Evolutionary conservation across 2,113 vertebrate genomes (phyloP), one percentile per base, ranked within the genome.

Genomic region (Carassius carassius): DNA sequence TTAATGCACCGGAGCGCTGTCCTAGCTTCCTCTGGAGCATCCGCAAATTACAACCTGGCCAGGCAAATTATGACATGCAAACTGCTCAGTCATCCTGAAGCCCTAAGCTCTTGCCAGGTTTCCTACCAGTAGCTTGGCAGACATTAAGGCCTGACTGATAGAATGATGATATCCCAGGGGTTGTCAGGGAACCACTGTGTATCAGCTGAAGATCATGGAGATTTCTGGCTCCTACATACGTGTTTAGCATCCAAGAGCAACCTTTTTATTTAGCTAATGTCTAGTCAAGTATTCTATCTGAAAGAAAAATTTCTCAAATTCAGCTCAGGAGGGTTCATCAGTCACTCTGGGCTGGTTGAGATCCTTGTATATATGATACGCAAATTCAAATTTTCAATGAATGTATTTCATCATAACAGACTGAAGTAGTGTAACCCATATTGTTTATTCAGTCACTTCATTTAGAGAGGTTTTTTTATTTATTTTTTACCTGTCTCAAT

Each of bases 101-200:
- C 56, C 29, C 76, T 76, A 3, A 69, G 65, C 35, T 51, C 56
- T 44, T 73, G 79, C 81, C 83, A 87, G 63, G 47, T 3, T 49
- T 25, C 37, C 47, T 77, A 63, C 84, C 72, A 87, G 73, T 17
- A 79, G 74, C 58, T 63, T 81, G 70, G 63, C 70, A 16, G 58
- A 82, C 65, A 49, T 81, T 62, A 49, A 81, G 58, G 78, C 47
- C 62, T 84, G 78, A 74, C 54, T 87, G 84, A 86, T 78, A 81
- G 73, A 86, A 85, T 78, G 47, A 84, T 82, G 74, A 81, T 84
- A 81, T 87, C 73, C 84, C 86, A 74, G 54, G 29, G 77, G 84
- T 56, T 82, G 72, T 82, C 84, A 86, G 81, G 60, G 56, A 41
- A 78, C 81, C 29, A 35, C 14, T 70, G 62, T 84, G 80, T 51